phyloP scores from a whole-genome alignment of 2,113 vertebrate genomes.

The Poeciliopsis retropinna region DNA sequence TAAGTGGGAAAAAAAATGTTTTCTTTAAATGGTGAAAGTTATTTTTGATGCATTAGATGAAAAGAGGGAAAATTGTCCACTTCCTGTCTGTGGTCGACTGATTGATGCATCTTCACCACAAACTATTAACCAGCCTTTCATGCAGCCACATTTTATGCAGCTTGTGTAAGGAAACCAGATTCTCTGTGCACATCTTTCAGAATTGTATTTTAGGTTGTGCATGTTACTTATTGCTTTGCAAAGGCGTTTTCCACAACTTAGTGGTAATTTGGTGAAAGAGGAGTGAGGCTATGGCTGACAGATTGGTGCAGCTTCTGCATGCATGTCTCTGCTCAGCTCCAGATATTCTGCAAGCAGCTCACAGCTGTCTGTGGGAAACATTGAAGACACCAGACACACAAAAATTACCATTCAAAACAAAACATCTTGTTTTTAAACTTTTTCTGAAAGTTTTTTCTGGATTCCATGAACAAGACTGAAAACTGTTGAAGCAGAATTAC shows the following conservation, averaged over 20 bases:
- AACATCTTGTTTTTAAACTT: not conserved
- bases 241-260: not conserved
- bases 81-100: too few relatives aligned
- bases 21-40: too few relatives aligned
- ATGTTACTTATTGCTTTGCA: not conserved
- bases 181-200: too few relatives aligned
- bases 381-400: too few relatives aligned
- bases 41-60: too few relatives aligned
- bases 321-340: not conserved
- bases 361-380: not conserved
- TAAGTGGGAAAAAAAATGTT: too few relatives aligned
- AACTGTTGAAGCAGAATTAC: not conserved
- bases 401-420: not conserved
- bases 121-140: too few relatives aligned
- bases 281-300: not conserved
- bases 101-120: too few relatives aligned
- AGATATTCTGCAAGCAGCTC: not conserved
- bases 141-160: too few relatives aligned
- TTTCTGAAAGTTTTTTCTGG: not conserved
- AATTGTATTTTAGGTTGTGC: too few relatives aligned
- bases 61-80: too few relatives aligned
- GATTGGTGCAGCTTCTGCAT: not conserved
- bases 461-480: not conserved
- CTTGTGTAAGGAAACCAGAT: too few relatives aligned
- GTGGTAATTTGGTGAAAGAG: not conserved